phyloP scores from a whole-genome alignment of 2,113 vertebrate genomes.

The Mormyrus lacerda region DNA sequence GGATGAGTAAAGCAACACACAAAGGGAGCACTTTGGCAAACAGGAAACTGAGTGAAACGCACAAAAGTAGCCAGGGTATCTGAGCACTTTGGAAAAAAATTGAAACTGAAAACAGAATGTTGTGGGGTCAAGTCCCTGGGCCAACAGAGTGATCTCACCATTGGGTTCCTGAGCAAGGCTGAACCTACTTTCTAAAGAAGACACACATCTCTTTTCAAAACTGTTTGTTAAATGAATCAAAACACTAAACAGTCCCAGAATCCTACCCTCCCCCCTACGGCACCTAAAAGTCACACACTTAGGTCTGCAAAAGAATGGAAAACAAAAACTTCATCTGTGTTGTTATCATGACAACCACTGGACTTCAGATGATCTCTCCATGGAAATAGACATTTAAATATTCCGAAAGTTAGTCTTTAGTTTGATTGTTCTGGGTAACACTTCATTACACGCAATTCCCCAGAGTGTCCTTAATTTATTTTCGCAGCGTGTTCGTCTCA shows the following conservation, averaged over 20 bases:
- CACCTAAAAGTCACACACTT: neutral
- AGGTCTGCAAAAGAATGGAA: neutral
- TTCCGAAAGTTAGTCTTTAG: neutral
- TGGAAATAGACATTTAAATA: neutral
- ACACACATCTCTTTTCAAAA: neutral
- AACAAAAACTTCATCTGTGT: neutral
- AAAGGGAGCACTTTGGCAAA: neutral
- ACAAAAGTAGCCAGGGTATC: neutral
- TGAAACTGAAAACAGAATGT: too few relatives aligned
- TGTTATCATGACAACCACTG: neutral
- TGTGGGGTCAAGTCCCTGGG: neutral
- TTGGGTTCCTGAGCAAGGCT: neutral
- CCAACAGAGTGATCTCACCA: neutral
- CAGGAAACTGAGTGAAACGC: neutral
- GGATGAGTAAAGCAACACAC: neutral
- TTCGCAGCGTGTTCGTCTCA: neutral
- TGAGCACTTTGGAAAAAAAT: too few relatives aligned
- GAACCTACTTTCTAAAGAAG: neutral
- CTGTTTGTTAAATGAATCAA: neutral
- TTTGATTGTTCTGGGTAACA: neutral
- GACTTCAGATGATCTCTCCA: neutral
- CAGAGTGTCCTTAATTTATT: neutral
- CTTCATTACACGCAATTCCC: neutral
- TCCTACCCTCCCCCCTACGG: neutral
- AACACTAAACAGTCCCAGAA: neutral